A percentile compares a stretch with the other conserved stretches of the same genome.
Conservation (phyloP, 2,888 invertebrate species). For the Cheilosia urbana region DNA sequence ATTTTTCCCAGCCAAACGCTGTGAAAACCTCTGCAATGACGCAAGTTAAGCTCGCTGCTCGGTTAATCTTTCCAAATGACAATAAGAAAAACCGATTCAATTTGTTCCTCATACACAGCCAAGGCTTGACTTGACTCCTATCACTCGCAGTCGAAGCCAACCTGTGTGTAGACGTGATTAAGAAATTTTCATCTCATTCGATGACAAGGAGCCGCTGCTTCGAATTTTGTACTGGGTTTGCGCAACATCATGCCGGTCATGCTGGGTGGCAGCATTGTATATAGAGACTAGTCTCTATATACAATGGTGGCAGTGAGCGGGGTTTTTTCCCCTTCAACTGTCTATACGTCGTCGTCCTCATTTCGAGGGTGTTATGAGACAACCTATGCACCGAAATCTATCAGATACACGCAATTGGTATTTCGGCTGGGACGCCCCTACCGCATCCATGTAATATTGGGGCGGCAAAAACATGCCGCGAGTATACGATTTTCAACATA, state of each 20-base stretch:
- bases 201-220: constrained; percentile 13
- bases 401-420: constrained; percentile 53
- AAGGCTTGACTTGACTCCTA: constrained; percentile 11
- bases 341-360: constrained; percentile 13
- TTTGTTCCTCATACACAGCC: neutral
- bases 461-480: constrained; percentile 36
- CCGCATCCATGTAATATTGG: constrained; percentile 8
- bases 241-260: constrained; percentile 65
- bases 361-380: constrained; percentile 27
- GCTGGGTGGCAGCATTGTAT: constrained; percentile 72
- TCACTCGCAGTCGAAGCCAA: constrained; percentile 11
- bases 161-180: constrained; percentile 22
- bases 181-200: constrained; percentile 34
- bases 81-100: constrained; percentile 36
- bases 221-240: constrained; percentile 29
- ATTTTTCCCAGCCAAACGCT: constrained; percentile 1
- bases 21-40: constrained; percentile 36
- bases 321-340: neutral
- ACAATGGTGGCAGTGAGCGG: constrained; percentile 67
- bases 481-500: constrained; percentile 14
- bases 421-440: constrained; percentile 59
- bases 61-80: constrained; percentile 34
- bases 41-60: constrained; percentile 20
- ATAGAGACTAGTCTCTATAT: too few species aligned
- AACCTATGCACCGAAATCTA: constrained; percentile 47